phyloP scores from a whole-genome alignment of 2,888 invertebrate species.

The Drosophila formosana region DNA sequence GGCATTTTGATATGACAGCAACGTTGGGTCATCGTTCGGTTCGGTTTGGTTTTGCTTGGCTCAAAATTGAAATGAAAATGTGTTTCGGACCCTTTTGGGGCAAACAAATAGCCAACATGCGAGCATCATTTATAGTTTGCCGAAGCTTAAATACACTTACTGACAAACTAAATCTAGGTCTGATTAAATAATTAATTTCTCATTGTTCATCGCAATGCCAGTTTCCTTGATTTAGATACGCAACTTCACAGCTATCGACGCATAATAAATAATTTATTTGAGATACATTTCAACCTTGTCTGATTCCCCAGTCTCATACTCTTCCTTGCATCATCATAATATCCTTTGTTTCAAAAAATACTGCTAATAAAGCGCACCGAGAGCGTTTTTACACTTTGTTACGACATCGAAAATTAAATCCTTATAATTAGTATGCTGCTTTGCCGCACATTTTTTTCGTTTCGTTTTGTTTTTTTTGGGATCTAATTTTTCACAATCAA shows the following conservation, averaged over 20 bases:
- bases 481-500: conserved; percentile 71
- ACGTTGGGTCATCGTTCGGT: conserved; percentile 23
- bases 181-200: neutral
- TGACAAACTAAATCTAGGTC: neutral
- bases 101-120: conserved; percentile 4
- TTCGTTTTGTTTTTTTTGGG: conserved; percentile 25
- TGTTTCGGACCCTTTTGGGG: conserved; percentile 24
- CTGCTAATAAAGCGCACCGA: conserved; percentile 26
- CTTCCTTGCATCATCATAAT: neutral
- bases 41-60: conserved; percentile 6
- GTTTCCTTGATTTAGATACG: neutral
- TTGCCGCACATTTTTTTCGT: conserved; percentile 25
- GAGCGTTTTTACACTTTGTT: conserved; percentile 47
- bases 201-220: neutral
- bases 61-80: conserved; percentile 64
- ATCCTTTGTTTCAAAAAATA: conserved; percentile 2
- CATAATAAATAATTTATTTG: neutral
- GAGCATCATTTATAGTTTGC: neutral
- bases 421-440: conserved; percentile 62
- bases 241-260: neutral
- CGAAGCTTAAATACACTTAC: conserved; percentile 29
- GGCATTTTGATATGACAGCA: conserved; percentile 75
- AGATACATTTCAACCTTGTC: neutral
- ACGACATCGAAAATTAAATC: conserved; percentile 51
- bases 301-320: neutral